Conservation (phyloP, 2,113 vertebrate species). For the zebrafish (Danio rerio) region GRCz12tu NC_133196.1:35316501-35317000, state of each 20-base stretch:
- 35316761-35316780: too few species aligned
- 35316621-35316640: not conserved
- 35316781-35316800: too few species aligned
- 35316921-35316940: too few species aligned
- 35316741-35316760: not conserved
- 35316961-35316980: too few species aligned
- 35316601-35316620: conserved; percentile 27
- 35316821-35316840: too few species aligned
- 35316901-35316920: too few species aligned
- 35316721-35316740: not conserved
- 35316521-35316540: conserved; percentile 40
- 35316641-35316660: conserved; percentile 8
- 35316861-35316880: too few species aligned
- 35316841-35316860: too few species aligned
- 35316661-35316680: not conserved
- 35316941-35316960: too few species aligned
- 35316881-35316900: too few species aligned
- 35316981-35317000: too few species aligned
- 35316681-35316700: not conserved
- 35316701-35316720: conserved; percentile 11
- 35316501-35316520: conserved; percentile 10
- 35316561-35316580: not conserved
- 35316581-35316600: not conserved
- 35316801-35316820: too few species aligned
- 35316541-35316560: conserved; percentile 16